A percentile compares a stretch with the other conserved stretches of the same genome.
Evolutionary conservation across 1,140 invertebrate genomes (phyloP).

Genomic region (Drosophila truncata): DNA sequence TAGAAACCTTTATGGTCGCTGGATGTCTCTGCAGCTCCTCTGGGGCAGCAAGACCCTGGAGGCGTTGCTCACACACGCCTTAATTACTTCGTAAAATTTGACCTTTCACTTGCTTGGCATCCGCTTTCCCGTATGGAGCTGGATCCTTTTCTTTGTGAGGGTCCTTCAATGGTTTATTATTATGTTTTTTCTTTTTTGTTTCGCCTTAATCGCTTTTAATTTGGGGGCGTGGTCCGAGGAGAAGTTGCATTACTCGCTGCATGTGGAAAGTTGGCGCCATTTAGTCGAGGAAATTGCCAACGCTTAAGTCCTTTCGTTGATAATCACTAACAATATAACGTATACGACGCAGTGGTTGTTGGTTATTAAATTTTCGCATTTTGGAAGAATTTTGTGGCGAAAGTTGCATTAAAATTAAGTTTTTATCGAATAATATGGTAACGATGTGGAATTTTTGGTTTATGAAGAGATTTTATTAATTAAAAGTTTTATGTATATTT

Average conservation of each 20-base stretch:
- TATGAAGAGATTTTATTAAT: no score
- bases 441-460: no score
- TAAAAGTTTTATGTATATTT: no score
- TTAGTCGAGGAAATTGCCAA: constrained; percentile 13
- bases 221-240: constrained; percentile 12
- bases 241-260: constrained; percentile 25
- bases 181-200: neutral
- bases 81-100: constrained; percentile 41
- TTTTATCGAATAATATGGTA: neutral
- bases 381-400: neutral
- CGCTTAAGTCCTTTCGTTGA: neutral
- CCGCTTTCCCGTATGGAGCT: neutral
- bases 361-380: neutral
- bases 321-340: constrained; percentile 27
- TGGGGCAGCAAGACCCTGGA: neutral
- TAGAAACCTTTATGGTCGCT: constrained; percentile 38
- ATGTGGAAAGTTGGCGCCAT: constrained; percentile 19
- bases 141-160: constrained; percentile 5
- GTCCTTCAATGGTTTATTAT: constrained; percentile 4
- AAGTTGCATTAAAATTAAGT: neutral
- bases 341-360: constrained; percentile 26
- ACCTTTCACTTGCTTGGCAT: constrained; percentile 11
- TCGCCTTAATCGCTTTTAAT: constrained; percentile 17
- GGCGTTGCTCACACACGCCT: constrained; percentile 38
- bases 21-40: neutral